Evolutionary conservation across 2,888 invertebrate genomes (phyloP).

Genomic region (Tortrix viridana): DNA sequence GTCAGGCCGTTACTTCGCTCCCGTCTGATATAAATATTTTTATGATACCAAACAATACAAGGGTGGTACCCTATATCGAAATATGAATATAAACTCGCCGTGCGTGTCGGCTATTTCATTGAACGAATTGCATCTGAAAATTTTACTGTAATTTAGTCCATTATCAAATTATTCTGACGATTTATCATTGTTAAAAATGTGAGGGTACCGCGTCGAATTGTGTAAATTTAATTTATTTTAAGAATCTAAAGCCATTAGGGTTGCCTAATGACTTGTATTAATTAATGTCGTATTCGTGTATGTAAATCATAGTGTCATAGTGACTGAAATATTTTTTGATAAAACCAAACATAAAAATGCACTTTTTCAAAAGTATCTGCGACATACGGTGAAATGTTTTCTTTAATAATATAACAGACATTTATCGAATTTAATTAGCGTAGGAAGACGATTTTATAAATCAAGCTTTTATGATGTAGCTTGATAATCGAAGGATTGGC

Average conservation of each 20-base stretch:
- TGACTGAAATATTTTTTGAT: slow-evolving; percentile 13
- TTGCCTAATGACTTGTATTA: slow-evolving; percentile 23
- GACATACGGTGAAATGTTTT: neutral
- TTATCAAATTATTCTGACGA: slow-evolving; percentile 23
- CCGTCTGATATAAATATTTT: slow-evolving; percentile 32
- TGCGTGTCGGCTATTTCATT: slow-evolving; percentile 37
- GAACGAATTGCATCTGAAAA: slow-evolving; percentile 33
- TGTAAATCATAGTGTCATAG: slow-evolving; percentile 10
- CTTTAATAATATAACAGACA: neutral
- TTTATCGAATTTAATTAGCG: too few relatives aligned
- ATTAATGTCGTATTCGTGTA: slow-evolving; percentile 21
- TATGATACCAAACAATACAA: slow-evolving; percentile 31
- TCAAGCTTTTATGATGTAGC: too few relatives aligned
- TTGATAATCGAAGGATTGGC: too few relatives aligned
- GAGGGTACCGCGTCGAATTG: slow-evolving; percentile 24
- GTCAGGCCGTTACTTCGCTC: slow-evolving; percentile 33
- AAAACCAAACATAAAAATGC: slow-evolving; percentile 1
- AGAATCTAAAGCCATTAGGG: slow-evolving; percentile 15
- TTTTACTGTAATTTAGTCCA: slow-evolving; percentile 33
- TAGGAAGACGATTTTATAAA: too few relatives aligned
- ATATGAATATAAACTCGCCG: slow-evolving; percentile 39
- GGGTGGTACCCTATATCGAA: slow-evolving; percentile 31
- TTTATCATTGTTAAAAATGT: slow-evolving; percentile 33
- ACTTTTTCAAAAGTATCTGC: neutral
- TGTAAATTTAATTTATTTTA: slow-evolving; percentile 10